Percentiles rank a stretch among this genome's conserved stretches.
phyloP scores from a whole-genome alignment of 1,140 invertebrate species.

The Gryon sp. region DNA sequence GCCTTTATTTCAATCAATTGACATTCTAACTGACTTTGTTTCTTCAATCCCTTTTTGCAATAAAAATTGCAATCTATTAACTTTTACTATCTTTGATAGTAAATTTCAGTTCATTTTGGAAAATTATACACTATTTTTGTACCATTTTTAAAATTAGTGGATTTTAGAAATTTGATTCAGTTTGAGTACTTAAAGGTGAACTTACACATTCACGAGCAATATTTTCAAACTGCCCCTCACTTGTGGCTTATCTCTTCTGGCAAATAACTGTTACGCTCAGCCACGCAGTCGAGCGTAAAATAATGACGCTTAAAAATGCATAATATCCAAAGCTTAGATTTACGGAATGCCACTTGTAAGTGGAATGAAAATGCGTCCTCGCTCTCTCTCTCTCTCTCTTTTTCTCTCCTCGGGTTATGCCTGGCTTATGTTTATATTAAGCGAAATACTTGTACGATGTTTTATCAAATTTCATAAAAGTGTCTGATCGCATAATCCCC shows the following conservation, averaged over 20 bases:
- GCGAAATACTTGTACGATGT: too few relatives aligned
- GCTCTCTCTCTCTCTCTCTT: too few relatives aligned
- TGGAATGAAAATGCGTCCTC: constrained; percentile 16
- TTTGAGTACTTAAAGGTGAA: too few relatives aligned
- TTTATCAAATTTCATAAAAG: too few relatives aligned
- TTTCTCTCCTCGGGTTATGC: constrained; percentile 16
- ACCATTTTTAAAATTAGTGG: constrained; percentile 10
- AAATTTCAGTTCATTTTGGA: too few relatives aligned
- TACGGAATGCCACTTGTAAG: constrained; percentile 47
- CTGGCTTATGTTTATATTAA: constrained; percentile 9
- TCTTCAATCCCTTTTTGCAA: constrained; percentile 3
- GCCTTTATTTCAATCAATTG: constrained; percentile 15
- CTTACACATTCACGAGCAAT: constrained; percentile 34
- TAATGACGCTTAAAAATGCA: constrained; percentile 58
- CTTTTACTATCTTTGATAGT: too few relatives aligned
- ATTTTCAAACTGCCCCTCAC: constrained; percentile 28
- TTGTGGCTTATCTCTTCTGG: constrained; percentile 41
- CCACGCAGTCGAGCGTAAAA: constrained; percentile 54
- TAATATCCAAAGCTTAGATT: constrained; percentile 44
- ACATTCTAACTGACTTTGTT: not conserved
- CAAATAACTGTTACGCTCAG: constrained; percentile 54
- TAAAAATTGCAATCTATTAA: too few relatives aligned
- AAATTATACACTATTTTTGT: constrained; percentile 6
- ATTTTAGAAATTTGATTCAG: too few relatives aligned
- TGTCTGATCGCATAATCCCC: too few relatives aligned